Percentiles rank a stretch among this genome's conserved stretches.
Conservation (phyloP, 2,113 vertebrate species). For the Pluvialis apricaria region DNA sequence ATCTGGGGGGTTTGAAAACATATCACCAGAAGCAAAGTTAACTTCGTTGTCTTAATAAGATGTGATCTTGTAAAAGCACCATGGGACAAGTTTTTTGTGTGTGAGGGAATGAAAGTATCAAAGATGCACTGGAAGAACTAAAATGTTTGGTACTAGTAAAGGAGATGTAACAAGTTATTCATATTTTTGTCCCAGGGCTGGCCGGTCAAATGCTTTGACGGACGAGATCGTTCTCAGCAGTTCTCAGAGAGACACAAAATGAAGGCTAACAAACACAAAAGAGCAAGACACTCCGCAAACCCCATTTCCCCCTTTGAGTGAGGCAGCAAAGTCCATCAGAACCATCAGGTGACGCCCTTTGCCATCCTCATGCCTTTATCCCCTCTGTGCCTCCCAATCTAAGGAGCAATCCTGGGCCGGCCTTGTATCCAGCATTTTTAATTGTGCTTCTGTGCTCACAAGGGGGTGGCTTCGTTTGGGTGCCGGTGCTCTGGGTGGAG, state of each 20-base stretch:
- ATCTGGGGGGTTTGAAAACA: neutral
- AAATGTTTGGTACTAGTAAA: neutral
- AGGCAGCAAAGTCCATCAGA: neutral
- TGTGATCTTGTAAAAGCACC: neutral
- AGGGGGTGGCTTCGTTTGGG: neutral
- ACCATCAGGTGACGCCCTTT: neutral
- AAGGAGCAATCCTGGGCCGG: neutral
- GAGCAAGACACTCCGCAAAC: neutral
- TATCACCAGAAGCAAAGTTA: neutral
- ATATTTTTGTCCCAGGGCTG: neutral
- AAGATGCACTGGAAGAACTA: neutral
- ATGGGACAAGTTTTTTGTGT: neutral
- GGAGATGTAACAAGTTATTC: neutral
- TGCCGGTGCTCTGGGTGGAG: neutral
- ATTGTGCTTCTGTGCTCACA: neutral
- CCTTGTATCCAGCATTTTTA: neutral
- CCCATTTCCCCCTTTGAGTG: neutral
- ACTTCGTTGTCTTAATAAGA: neutral
- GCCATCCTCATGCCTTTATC: neutral
- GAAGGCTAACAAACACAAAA: neutral
- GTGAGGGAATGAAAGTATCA: neutral
- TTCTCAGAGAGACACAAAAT: neutral
- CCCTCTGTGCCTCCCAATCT: neutral
- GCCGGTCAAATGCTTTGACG: neutral
- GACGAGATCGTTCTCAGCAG: neutral